Base-by-base conservation (phyloP, 2,888 invertebrate species). In the Cheilosia pagana region DNA sequence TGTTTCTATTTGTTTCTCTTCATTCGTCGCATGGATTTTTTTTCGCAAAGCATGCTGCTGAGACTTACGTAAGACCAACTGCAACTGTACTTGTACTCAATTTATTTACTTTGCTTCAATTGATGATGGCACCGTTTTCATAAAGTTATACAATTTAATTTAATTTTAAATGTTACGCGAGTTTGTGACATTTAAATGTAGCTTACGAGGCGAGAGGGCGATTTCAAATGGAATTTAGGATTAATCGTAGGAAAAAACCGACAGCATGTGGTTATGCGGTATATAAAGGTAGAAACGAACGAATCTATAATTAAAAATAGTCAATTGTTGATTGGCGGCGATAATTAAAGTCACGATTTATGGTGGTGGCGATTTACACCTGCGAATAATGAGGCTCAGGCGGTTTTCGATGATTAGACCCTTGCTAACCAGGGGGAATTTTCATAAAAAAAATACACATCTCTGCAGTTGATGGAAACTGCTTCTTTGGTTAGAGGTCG, bases 21-120 rank as follows among this genome's bases (percentile, higher is more conserved):
- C 21, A 55, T 35, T 55, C 3, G 23, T 31, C 14, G 28, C 28
- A 68, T 55, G 28, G 12, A 55, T 19, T 43, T 31, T 31, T 28
- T 43, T 31, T 31, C 19, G 8, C 28, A 45, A 52, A 52, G n/a
- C 62, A 62, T 62, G 43, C 14, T 62, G 62, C 8, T 63, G 63
- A 35, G 19, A 50, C 50, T 65, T 41, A 52, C 52, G 65, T 52
- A 39, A 65, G 65, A 52, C n/a, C 14, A 6, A 6, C 21, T 23
- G 65, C 35, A 23, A 31, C 23, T 43, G 50, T 35, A 48, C 35
- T 63, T 35, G 50, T 21, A 50, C 31, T 65, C 50, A 65, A 65
- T 65, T 65, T 68, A 55, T 45, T 68, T 53, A 45, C n/a, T 52
- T 55, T 55, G 68, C 68, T 43, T 68, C 55, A 55, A 55, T 43